A percentile compares a stretch with the other conserved stretches of the same genome.
Evolutionary conservation across 2,888 invertebrate species (phyloP).

Genomic region (Idaea dimidiata): DNA sequence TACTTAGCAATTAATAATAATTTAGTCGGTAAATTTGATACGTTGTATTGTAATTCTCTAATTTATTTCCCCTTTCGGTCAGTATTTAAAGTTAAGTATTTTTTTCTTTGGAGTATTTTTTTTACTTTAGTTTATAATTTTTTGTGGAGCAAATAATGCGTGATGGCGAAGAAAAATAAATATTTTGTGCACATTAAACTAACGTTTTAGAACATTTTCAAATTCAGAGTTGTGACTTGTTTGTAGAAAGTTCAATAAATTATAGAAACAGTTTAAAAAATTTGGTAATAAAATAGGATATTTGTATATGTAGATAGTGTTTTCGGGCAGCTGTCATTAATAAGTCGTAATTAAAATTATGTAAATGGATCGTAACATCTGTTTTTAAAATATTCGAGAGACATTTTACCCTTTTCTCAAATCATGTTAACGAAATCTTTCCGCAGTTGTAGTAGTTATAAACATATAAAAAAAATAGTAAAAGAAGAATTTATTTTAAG

Average conservation of each 20-base stretch:
- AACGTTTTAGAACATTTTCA: conserved; percentile 1
- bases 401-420: conserved; percentile 36
- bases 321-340: conserved; percentile 21
- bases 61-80: conserved; percentile 80
- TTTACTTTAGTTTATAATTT: conserved; percentile 48
- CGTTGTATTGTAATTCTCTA: conserved; percentile 63
- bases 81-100: conserved; percentile 80
- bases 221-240: neutral
- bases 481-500: conserved; percentile 45
- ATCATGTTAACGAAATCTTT: conserved; percentile 40
- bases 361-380: neutral
- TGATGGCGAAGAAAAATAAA: neutral
- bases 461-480: conserved; percentile 42
- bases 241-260: neutral
- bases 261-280: neutral
- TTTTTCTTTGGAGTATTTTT: conserved; percentile 63
- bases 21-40: conserved; percentile 38
- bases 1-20: conserved; percentile 52
- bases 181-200: neutral
- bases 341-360: conserved; percentile 11
- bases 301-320: neutral
- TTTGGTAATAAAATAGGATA: neutral
- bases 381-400: neutral
- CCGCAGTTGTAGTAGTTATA: conserved; percentile 47
- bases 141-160: conserved; percentile 28